Base-by-base conservation (phyloP, 2,797 vertebrate genomes). In the Smutsia temminckii region DNA sequence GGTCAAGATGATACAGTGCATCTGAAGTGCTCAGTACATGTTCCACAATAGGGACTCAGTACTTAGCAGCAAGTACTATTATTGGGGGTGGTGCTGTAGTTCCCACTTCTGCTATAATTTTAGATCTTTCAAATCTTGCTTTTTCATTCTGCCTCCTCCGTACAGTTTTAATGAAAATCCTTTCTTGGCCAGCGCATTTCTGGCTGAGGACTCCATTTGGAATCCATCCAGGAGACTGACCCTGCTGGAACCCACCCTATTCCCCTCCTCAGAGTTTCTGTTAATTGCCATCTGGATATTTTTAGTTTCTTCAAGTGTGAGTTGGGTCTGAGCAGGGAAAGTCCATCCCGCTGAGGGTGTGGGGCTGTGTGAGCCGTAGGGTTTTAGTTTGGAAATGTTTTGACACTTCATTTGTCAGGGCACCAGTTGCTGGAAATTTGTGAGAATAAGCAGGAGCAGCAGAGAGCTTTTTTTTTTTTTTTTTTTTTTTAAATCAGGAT, bases 271-370 rank as follows among this genome's bases (percentile, higher is more conserved):
- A 34, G 90, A 93, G 95, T 88, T 96, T 89, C 94, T 93, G 88
- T 94, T 97, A 97, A 97, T 97, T 97, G 95, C 97, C 91, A 96
- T 96, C 96, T 97, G 96, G 94, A 91, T 97, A 96, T 97, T 97
- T 97, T 97, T 97, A 97, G 97, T 93, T 91, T 96, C 94, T 97
- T 93, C 75, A 75, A 95, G 66, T 77, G 51, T 93, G 66, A 12
- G 16, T 80, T 92, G 34, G 63, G 85, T 63, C 32, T 46, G 83
- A 77, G 85, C 91, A 77, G 64, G 85, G 34, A 34, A 94, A 61
- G 97, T 97, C 95, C 78, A 42, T 94, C 96, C 92, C 95, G 93
- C 96, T 95, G 92, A 94, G 94, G 96, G 91, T 95, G 75, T 83
- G 85, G 94, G 94, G 87, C 78, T 68, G 18, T 91, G 42, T 80